Conservation (phyloP, 2,888 invertebrate species). For the Sphaerophoria rueppellii region DNA sequence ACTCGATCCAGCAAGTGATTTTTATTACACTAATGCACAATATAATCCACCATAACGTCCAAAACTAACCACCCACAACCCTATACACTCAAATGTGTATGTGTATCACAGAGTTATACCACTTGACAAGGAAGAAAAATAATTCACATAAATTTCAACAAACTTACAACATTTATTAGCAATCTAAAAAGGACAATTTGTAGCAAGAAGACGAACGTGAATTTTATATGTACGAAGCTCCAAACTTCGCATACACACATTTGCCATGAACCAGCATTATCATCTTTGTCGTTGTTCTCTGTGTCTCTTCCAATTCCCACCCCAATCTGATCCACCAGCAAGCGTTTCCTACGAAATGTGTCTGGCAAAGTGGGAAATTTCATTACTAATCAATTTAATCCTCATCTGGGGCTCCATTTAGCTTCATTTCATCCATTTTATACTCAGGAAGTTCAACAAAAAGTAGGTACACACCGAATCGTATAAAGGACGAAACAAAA, state of each 20-base stretch:
- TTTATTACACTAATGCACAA: slow-evolving; percentile 73
- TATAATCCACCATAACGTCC: slow-evolving; percentile 55
- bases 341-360: slow-evolving; percentile 48
- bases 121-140: slow-evolving; percentile 67
- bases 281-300: slow-evolving; percentile 7
- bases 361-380: slow-evolving; percentile 74
- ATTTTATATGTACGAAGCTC: slow-evolving; percentile 25
- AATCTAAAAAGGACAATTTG: slow-evolving; percentile 72
- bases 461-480: slow-evolving; percentile 18
- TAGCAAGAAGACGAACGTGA: slow-evolving; percentile 28
- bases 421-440: slow-evolving; percentile 73
- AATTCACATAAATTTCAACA: slow-evolving; percentile 73
- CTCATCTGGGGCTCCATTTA: slow-evolving; percentile 75
- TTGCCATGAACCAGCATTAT: slow-evolving; percentile 54
- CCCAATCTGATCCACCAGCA: background rate
- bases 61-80: slow-evolving; percentile 5
- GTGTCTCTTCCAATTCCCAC: background rate
- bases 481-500: slow-evolving; percentile 27
- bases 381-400: slow-evolving; percentile 77
- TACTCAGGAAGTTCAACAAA: slow-evolving; percentile 65
- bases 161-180: slow-evolving; percentile 74
- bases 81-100: background rate
- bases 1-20: slow-evolving; percentile 70
- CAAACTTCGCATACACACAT: slow-evolving; percentile 45
- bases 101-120: slow-evolving; percentile 2